Base-by-base conservation (phyloP, 64 coral and sea anemone genomes). In the Platygyra sinensis region DNA sequence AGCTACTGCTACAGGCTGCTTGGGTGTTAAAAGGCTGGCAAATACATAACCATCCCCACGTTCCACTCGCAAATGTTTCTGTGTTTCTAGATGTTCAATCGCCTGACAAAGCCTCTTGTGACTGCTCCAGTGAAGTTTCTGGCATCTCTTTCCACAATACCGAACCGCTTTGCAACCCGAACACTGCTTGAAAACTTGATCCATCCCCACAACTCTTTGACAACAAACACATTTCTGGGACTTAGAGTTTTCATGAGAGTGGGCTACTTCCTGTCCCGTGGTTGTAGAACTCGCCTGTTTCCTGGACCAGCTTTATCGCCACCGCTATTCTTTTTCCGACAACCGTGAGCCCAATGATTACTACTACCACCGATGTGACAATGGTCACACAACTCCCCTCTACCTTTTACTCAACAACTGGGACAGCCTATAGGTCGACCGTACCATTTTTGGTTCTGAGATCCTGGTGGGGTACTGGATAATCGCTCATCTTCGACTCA, bases 341-440 rank as follows among this genome's bases (percentile, higher is more conserved):
- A n/a, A n/a, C n/a, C n/a, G n/a, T n/a, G n/a, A n/a, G n/a, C n/a
- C n/a, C n/a, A n/a, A n/a, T n/a, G 76, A 33, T 95, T 67, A 86
- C 61, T 25, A 82, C 65, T 87, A n/a, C 93, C 93, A 94, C 88
- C 87, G 79, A 80, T 67, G 30, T 90, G 90, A 32, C 82, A 90
- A 87, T 81, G 93, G 72, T 60, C 62, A 38, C 87, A 94, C 38
- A 46, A n/a, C 77, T 94, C 74, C 72, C 85, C 87, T 76, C n/a
- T 71, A 15, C 86, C 89, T 85, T 52, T 73, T 59, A 27, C 29
- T 62, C 72, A 24, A 62, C 72, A 91, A 27, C 62, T n/a, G n/a
- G n/a, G n/a, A n/a, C n/a, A n/a, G n/a, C n/a, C n/a, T n/a, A n/a
- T n/a, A n/a, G n/a, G n/a, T 77, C 28, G 52, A 8, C 60, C 52